phyloP scores from a whole-genome alignment of 2,113 vertebrate genomes.

The Falco punctatus region DNA sequence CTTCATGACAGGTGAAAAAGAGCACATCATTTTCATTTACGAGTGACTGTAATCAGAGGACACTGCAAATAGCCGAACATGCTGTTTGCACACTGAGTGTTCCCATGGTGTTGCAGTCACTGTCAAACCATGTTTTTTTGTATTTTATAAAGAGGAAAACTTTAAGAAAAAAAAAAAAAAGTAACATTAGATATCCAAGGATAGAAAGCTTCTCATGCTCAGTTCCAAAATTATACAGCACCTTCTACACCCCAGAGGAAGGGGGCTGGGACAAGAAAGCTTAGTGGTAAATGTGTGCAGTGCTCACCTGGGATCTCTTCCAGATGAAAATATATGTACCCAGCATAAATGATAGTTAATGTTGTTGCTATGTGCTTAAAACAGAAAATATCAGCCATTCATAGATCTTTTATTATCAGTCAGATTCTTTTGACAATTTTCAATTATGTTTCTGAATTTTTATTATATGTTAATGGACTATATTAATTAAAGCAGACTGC shows the following conservation, averaged over 20 bases:
- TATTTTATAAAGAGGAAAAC: background rate
- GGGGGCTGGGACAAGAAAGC: background rate
- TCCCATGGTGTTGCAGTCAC: background rate
- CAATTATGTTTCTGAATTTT: conserved; percentile 43
- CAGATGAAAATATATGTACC: background rate
- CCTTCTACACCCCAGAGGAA: background rate
- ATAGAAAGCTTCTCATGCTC: background rate
- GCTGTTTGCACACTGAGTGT: background rate
- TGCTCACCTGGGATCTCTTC: background rate
- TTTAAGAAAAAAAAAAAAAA: background rate
- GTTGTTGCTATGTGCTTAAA: background rate
- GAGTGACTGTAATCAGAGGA: background rate
- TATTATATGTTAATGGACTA: conserved; percentile 31
- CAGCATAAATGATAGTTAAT: background rate
- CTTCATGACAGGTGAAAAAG: background rate
- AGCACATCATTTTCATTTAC: background rate
- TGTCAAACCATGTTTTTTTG: background rate
- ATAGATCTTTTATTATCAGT: background rate
- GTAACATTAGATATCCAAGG: background rate
- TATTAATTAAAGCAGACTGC: conserved; percentile 60
- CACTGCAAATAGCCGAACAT: background rate
- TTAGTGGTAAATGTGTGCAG: background rate
- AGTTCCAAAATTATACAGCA: background rate
- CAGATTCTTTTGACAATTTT: conserved; percentile 39
- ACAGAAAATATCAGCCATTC: background rate